These are phyloP conservation scores for Neopelma chrysocephalum DNA, from an alignment of 2,797 vertebrate species.

Conservation along the genomic window DNA sequence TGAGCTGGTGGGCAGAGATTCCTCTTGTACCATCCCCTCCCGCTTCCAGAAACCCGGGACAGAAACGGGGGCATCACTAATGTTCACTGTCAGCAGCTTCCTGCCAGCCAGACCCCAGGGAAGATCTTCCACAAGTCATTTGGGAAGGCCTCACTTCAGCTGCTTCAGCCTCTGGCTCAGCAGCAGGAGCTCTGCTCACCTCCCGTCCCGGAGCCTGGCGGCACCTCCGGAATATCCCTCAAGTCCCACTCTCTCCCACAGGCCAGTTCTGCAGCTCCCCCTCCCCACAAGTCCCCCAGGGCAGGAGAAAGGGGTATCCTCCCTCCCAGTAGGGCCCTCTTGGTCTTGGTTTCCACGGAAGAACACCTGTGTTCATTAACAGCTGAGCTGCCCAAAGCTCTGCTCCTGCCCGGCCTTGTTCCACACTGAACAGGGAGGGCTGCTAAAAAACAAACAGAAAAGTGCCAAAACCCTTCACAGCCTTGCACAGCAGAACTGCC, in stretches of 20 bases:
- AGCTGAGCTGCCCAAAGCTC: not conserved
- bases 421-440: not conserved
- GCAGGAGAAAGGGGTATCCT: not conserved
- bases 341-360: not conserved
- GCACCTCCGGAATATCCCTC: not conserved
- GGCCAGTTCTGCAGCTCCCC: not conserved
- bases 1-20: not conserved
- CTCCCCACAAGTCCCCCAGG: not conserved
- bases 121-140: not conserved
- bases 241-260: not conserved
- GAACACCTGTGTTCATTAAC: not conserved
- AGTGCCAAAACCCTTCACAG: not conserved
- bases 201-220: not conserved
- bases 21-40: not conserved
- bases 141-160: not conserved
- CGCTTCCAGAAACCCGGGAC: fast-evolving
- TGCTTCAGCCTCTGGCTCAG: not conserved
- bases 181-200: not conserved
- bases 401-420: not conserved
- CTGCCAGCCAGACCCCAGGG: not conserved
- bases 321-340: too few relatives aligned
- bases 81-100: not conserved
- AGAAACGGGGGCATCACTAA: not conserved
- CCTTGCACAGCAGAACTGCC: not conserved
- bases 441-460: not conserved